phyloP scores from a whole-genome alignment of 2,797 vertebrate genomes.

The Gymnodraco acuticeps region DNA sequence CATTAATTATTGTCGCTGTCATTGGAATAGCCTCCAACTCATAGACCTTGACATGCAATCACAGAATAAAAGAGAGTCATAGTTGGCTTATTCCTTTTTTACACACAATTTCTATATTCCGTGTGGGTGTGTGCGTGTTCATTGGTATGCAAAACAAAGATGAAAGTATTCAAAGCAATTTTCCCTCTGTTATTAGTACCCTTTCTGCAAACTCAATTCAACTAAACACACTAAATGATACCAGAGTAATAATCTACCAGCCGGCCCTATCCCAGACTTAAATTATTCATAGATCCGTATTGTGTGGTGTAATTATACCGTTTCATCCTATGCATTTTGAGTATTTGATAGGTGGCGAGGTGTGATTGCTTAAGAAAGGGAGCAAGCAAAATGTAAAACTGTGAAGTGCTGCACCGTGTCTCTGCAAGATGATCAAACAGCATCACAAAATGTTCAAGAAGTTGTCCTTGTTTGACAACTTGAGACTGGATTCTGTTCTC shows the following conservation, averaged over 20 bases:
- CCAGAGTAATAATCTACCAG: slow-evolving; percentile 59
- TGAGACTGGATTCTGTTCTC: slow-evolving; percentile 19
- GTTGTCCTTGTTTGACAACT: slow-evolving; percentile 28
- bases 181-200: slow-evolving; percentile 56
- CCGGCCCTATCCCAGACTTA: slow-evolving; percentile 47
- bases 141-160: slow-evolving; percentile 71
- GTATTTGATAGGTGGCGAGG: slow-evolving; percentile 33
- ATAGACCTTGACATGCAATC: slow-evolving; percentile 52
- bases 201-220: slow-evolving; percentile 62
- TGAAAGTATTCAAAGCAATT: slow-evolving; percentile 56
- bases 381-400: slow-evolving; percentile 32
- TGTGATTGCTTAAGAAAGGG: slow-evolving; percentile 42
- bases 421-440: slow-evolving; percentile 18
- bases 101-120: slow-evolving; percentile 30
- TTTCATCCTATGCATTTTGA: slow-evolving; percentile 65
- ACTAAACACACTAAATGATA: slow-evolving; percentile 55
- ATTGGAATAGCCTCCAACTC: slow-evolving; percentile 46
- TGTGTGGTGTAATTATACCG: slow-evolving; percentile 71
- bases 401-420: slow-evolving; percentile 7
- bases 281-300: slow-evolving; percentile 80
- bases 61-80: slow-evolving; percentile 37
- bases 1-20: slow-evolving; percentile 67
- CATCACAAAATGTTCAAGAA: slow-evolving; percentile 19
- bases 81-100: slow-evolving; percentile 44
- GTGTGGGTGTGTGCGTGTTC: slow-evolving; percentile 32